Percentiles rank a stretch among this genome's conserved stretches.
Evolutionary conservation across 2,888 invertebrate species (phyloP).

Genomic region (Rotaria sp.): DNA sequence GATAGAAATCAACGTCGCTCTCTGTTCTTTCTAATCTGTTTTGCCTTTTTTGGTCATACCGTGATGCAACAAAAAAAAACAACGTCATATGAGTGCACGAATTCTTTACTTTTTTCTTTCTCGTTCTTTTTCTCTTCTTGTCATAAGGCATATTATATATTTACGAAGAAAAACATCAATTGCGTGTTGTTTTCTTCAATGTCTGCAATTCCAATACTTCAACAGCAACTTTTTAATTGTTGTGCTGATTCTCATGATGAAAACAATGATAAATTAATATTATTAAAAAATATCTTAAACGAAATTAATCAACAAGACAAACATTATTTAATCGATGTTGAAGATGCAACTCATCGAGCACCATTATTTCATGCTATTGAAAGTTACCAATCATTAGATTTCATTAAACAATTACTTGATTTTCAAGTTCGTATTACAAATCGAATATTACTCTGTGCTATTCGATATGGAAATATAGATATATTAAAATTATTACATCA

Average conservation of each 20-base stretch:
- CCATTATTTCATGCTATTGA: slow-evolving; percentile 12
- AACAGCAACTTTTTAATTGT: background rate
- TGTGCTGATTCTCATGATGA: background rate
- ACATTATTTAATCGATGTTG: background rate
- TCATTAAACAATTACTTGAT: background rate
- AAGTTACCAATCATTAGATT: background rate
- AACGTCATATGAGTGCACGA: background rate
- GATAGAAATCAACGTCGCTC: background rate
- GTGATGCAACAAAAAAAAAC: background rate
- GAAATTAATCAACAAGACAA: background rate
- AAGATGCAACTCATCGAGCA: background rate
- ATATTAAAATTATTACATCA: background rate
- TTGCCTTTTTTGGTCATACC: background rate
- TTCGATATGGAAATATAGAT: background rate
- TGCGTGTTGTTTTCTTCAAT: background rate
- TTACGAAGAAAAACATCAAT: background rate
- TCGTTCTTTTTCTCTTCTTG: background rate
- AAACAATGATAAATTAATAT: background rate
- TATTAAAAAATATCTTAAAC: background rate
- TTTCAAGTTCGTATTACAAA: background rate
- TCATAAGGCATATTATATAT: background rate
- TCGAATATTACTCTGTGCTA: slow-evolving; percentile 4
- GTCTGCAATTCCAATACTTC: background rate
- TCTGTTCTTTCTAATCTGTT: background rate
- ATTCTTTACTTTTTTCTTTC: background rate